Evolutionary conservation across 2,797 vertebrate genomes (phyloP), one percentile per base, ranked within the genome.

Genomic region (Florisuga fusca): DNA sequence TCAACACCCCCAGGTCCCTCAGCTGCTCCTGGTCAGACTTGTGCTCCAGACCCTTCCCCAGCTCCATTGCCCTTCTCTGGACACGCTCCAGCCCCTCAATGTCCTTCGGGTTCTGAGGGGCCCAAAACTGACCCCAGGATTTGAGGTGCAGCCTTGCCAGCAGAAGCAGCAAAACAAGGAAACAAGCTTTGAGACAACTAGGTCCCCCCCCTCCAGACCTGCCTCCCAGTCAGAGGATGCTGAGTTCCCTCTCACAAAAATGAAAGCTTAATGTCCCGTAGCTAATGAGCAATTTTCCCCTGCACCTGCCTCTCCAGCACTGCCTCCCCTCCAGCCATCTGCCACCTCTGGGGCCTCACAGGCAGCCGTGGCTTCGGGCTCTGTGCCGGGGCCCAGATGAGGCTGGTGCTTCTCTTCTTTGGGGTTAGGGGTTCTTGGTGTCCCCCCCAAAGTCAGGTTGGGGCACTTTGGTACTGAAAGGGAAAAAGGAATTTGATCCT

Each of bases 281-380:
- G 91, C 86, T 96, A 95, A 73, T 95, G 88, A 77, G 94, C 87
- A 58, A 86, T 97, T 93, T 94, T 90, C 93, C 69, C 64, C 82
- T 87, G 95, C 97, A 97, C 97, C 97, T 97, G 96, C 97, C 95
- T 87, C 83, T 9, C 72, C 29, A 25, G 61, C 12, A 5, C 94
- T 3, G 0, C 54, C 80, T 72, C 71, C 86, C 59, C 91, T 92
- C 76, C 1, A 2, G 80, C 97, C 98, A 98, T 97, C 98, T 98
- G 98, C 97, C 4, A 69, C 91, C 95, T 90, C 46, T 22, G 14
- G 88, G 76, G 71, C 62, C 73, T 58, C 45, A 46, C 94, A 22
- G 94, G 80, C 57, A 38, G 55, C 62, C 2, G 2, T 0, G 0
- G 31, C 15, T 25, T 11, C 14, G 63, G 63, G 54, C 46, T 59